phyloP scores from a whole-genome alignment of 2,797 vertebrate species.

The Malurus splendens region DNA sequence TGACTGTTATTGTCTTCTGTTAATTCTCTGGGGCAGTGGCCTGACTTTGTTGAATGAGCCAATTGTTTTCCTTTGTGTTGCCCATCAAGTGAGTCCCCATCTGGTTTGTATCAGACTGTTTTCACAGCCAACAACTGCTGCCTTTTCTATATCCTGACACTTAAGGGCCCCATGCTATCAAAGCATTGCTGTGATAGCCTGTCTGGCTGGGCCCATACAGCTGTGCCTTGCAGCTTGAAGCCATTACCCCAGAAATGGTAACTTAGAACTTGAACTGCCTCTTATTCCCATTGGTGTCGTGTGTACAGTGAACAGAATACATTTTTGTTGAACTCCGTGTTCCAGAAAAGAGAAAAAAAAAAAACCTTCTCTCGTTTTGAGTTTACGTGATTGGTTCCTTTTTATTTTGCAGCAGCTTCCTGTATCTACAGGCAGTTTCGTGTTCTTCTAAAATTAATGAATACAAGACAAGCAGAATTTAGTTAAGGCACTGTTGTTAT shows the following conservation, averaged over 20 bases:
- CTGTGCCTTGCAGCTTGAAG: slow-evolving; percentile 75
- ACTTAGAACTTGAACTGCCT: slow-evolving; percentile 67
- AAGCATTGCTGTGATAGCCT: slow-evolving; percentile 74
- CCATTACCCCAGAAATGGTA: slow-evolving; percentile 70
- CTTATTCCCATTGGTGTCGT: slow-evolving; percentile 70
- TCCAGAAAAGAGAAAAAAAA: slow-evolving; percentile 13
- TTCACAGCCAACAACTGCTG: slow-evolving; percentile 84
- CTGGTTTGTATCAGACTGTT: slow-evolving; percentile 88
- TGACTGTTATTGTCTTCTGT: slow-evolving; percentile 75
- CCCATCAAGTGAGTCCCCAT: slow-evolving; percentile 80
- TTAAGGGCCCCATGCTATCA: slow-evolving; percentile 78
- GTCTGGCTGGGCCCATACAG: slow-evolving; percentile 73
- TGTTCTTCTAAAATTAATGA: slow-evolving; percentile 49
- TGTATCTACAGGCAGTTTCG: slow-evolving; percentile 53
- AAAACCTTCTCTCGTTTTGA: slow-evolving; percentile 12
- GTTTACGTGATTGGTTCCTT: slow-evolving; percentile 6
- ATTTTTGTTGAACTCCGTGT: slow-evolving; percentile 30
- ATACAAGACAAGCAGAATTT: slow-evolving; percentile 4
- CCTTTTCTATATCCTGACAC: slow-evolving; percentile 82
- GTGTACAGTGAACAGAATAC: slow-evolving; percentile 68
- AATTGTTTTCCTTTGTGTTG: slow-evolving; percentile 84
- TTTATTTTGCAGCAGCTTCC: slow-evolving; percentile 63
- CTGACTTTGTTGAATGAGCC: slow-evolving; percentile 79
- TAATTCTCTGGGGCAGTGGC: slow-evolving; percentile 70
- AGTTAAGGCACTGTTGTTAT: slow-evolving; percentile 11